A percentile compares a stretch with the other conserved stretches of the same genome.
Evolutionary conservation across 1,140 invertebrate species (phyloP).

Genomic region (Cecropterus lyciades): DNA sequence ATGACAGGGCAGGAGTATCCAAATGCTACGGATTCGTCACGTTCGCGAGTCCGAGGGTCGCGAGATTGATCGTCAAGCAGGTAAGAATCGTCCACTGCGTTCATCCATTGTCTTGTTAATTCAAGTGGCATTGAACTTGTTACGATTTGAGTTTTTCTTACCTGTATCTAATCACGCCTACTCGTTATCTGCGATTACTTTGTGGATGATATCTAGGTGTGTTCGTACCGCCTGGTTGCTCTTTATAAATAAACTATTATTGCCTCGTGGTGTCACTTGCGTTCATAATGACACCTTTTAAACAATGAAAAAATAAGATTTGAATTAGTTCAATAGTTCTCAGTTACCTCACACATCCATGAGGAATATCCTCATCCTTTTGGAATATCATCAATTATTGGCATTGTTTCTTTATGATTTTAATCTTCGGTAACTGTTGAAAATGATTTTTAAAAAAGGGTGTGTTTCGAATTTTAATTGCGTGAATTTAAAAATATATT

Average conservation of each 20-base stretch:
- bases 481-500: no score
- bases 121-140: slow-evolving; percentile 30
- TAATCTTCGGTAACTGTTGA: no score
- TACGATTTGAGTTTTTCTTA: not conserved
- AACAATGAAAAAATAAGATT: no score
- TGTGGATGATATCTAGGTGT: slow-evolving; percentile 28
- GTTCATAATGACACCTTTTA: no score
- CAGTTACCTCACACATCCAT: no score
- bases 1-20: slow-evolving; percentile 96
- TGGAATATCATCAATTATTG: no score
- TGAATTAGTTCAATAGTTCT: no score
- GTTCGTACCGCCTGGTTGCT: not conserved
- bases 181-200: slow-evolving; percentile 32
- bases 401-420: no score
- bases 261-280: not conserved
- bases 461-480: no score
- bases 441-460: no score
- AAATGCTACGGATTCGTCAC: slow-evolving; percentile 98
- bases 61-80: slow-evolving; percentile 81
- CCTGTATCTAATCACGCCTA: slow-evolving; percentile 25
- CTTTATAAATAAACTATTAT: not conserved
- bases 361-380: no score
- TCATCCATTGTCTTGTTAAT: slow-evolving; percentile 11
- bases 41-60: slow-evolving; percentile 87
- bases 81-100: slow-evolving; percentile 48